Evolutionary conservation across 2,888 invertebrate species (phyloP), one percentile per base, ranked within the genome.

Genomic region (Tenthredo livida): DNA sequence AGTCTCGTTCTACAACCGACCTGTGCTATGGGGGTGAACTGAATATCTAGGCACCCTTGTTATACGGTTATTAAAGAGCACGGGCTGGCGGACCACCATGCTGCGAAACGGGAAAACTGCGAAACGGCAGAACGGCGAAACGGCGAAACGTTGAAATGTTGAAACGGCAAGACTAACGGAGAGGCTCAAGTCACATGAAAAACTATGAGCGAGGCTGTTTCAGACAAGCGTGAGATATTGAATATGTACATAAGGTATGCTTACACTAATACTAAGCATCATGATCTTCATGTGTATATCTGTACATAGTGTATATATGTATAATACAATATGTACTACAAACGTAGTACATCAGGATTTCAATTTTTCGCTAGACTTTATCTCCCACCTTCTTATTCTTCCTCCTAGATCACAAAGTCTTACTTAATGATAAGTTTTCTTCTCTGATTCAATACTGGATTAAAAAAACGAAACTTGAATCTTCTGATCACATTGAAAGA

Each of bases 51-150:
- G 72, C 40, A 12, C 72, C 43, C 72, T 73, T 73, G 72, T 73
- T 73, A 67, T 73, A 43, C 72, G 72, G 72, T 73, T 73, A 73
- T 73, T 73, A 73, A 73, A 73, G 72, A 73, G 72, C 72, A 73
- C 43, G 72, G 9, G 10, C n/a, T 9, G n/a, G n/a, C 72, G 72
- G 43, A 43, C 40, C 43, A 43, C 43, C 72, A 21, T 17, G 29
- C 12, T 29, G 6, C 67, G 25, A 25, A 61, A 67, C 67, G 67
- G 33, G 10, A 10, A 21, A 61, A 61, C 61, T 21, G 17, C 9
- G 29, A 15, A 33, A 33, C 6, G 67, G 29, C 29, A 6, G 3
- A 50, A 17, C 50, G 50, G 33, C 33, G 29, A 15, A 33, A 33
- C 6, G 67, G n/a, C 7, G 15, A 15, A 67, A 33, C 3, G 67